Evolutionary conservation across 2,888 invertebrate species (phyloP).

Genomic region (Nemotelus pantherinus): DNA sequence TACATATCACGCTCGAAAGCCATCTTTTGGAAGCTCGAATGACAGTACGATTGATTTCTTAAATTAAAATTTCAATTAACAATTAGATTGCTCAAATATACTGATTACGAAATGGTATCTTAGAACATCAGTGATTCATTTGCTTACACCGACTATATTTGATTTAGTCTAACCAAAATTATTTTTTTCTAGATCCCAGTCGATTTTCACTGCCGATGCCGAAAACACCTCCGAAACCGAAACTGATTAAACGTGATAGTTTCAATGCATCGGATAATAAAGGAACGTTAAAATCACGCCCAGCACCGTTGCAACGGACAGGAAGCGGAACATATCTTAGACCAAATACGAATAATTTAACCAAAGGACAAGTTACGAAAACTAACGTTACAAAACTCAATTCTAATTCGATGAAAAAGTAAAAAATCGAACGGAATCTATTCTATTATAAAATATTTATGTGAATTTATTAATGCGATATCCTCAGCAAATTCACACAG

Average conservation of each 20-base stretch:
- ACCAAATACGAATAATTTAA: constrained; percentile 22
- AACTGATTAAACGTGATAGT: constrained; percentile 23
- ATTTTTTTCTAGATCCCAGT: neutral
- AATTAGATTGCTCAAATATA: neutral
- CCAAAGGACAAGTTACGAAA: constrained; percentile 31
- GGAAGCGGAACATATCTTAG: constrained; percentile 30
- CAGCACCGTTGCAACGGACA: constrained; percentile 20
- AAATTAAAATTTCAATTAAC: neutral
- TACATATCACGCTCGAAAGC: neutral
- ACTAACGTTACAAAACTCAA: constrained; percentile 11
- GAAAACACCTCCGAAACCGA: constrained; percentile 6
- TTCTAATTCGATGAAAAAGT: constrained; percentile 8
- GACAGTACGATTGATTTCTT: constrained; percentile 3
- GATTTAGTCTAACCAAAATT: neutral
- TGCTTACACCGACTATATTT: neutral
- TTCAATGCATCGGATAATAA: constrained; percentile 17
- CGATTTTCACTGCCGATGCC: neutral
- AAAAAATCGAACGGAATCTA: neutral
- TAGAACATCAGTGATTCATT: no score
- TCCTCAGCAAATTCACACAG: no score
- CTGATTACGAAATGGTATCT: neutral
- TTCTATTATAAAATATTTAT: no score
- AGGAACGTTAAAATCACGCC: neutral
- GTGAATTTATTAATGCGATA: no score
- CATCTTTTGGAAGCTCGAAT: neutral